Evolutionary conservation across 2,888 invertebrate genomes (phyloP).

Genomic region (Pteria penguin): DNA sequence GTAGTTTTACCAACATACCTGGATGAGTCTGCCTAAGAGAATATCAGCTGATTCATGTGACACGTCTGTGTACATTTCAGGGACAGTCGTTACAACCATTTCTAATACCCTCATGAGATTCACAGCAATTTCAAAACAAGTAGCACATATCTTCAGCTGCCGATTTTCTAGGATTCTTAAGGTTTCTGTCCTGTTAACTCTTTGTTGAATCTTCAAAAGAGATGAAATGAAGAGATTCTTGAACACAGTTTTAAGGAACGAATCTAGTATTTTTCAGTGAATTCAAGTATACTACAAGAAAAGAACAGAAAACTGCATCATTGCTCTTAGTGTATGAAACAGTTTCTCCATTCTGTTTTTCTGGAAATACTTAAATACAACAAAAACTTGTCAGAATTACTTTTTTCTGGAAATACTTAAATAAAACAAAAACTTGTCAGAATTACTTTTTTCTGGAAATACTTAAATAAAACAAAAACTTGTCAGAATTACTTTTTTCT

Average conservation of each 20-base stretch:
- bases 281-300: background rate
- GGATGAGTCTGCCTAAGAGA: constrained; percentile 86
- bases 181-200: constrained; percentile 82
- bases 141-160: constrained; percentile 90
- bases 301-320: too few species aligned
- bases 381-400: too few species aligned
- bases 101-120: constrained; percentile 89
- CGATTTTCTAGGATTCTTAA: constrained; percentile 85
- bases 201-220: constrained; percentile 83
- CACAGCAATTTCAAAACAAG: constrained; percentile 90
- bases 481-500: too few species aligned
- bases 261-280: background rate
- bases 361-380: too few species aligned
- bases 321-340: background rate
- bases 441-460: too few species aligned
- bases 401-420: too few species aligned
- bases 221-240: too few species aligned
- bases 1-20: too few species aligned
- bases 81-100: constrained; percentile 86
- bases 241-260: too few species aligned
- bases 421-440: too few species aligned
- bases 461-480: too few species aligned
- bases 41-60: constrained; percentile 86
- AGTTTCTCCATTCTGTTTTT: too few species aligned
- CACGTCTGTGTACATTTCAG: constrained; percentile 85